Percentiles rank a stretch among this genome's conserved stretches.
These are phyloP conservation scores for Morpho achilles DNA, from an alignment of 2,888 invertebrate species.

Conservation along the genomic window DNA sequence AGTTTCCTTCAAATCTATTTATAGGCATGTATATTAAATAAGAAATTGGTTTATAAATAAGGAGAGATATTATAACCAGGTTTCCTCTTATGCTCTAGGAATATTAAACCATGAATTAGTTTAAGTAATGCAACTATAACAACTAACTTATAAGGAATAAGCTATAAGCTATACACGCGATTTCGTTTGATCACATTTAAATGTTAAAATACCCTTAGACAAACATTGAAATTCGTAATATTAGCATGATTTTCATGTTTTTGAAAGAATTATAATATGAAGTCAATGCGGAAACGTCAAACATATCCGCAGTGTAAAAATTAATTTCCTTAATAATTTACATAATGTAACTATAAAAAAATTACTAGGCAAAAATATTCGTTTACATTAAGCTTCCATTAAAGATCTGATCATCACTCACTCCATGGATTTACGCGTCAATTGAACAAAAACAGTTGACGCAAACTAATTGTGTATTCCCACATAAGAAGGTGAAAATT, in stretches of 20 bases:
- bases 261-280: too few species aligned
- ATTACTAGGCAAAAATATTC: constrained; percentile 14
- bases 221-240: too few species aligned
- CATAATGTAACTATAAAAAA: neutral
- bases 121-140: constrained; percentile 3
- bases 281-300: too few species aligned
- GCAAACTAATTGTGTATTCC: constrained; percentile 76
- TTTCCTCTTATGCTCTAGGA: constrained; percentile 19
- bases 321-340: neutral
- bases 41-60: constrained; percentile 20
- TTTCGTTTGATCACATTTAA: too few species aligned
- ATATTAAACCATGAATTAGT: constrained; percentile 12
- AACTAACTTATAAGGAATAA: too few species aligned
- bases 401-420: constrained; percentile 66
- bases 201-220: too few species aligned
- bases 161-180: too few species aligned
- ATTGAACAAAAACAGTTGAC: constrained; percentile 75
- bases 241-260: too few species aligned
- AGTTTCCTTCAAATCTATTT: constrained; percentile 20
- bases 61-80: constrained; percentile 18
- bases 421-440: constrained; percentile 64
- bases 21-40: constrained; percentile 24
- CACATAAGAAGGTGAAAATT: constrained; percentile 77
- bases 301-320: neutral
- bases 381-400: constrained; percentile 46